phyloP scores from a whole-genome alignment of 2,888 invertebrate genomes.

The Cyrtodaria siliqua region DNA sequence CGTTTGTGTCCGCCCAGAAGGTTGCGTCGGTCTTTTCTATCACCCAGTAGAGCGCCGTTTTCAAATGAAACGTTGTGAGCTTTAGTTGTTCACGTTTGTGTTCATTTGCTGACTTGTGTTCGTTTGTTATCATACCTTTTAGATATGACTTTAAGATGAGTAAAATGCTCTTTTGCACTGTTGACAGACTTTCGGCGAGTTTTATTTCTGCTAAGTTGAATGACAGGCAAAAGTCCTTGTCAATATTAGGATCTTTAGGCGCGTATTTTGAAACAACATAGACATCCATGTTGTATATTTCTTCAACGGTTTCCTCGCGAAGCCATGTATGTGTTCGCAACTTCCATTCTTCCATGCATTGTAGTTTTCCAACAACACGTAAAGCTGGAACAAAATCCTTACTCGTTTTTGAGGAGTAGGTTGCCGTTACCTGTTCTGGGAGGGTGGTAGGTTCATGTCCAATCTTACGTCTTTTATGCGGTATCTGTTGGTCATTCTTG shows the following conservation, averaged over 20 bases:
- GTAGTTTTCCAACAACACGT: conserved; percentile 41
- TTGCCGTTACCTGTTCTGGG: conserved; percentile 1
- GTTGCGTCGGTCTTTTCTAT: conserved; percentile 32
- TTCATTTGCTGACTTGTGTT: neutral
- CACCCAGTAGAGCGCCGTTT: conserved; percentile 59
- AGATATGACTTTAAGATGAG: conserved; percentile 60
- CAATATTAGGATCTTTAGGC: conserved; percentile 29
- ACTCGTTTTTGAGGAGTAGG: conserved; percentile 45
- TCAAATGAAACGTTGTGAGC: conserved; percentile 62
- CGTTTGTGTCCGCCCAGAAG: conserved; percentile 18
- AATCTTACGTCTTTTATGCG: too few relatives aligned
- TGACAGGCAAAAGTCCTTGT: conserved; percentile 63
- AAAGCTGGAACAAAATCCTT: conserved; percentile 67
- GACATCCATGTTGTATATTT: conserved; percentile 54
- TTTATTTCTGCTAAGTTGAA: conserved; percentile 62
- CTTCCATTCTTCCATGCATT: conserved; percentile 48
- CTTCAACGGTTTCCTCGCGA: conserved; percentile 21
- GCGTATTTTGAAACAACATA: conserved; percentile 62
- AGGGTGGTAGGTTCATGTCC: neutral
- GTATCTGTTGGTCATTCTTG: too few relatives aligned
- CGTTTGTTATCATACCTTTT: conserved; percentile 37
- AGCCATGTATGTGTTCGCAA: conserved; percentile 50
- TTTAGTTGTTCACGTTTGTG: conserved; percentile 14
- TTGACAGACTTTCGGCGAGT: conserved; percentile 43
- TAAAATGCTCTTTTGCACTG: conserved; percentile 46